A percentile compares a stretch with the other conserved stretches of the same genome.
Conservation (phyloP, 2,888 invertebrate genomes). For the Julus scandinavius region DNA sequence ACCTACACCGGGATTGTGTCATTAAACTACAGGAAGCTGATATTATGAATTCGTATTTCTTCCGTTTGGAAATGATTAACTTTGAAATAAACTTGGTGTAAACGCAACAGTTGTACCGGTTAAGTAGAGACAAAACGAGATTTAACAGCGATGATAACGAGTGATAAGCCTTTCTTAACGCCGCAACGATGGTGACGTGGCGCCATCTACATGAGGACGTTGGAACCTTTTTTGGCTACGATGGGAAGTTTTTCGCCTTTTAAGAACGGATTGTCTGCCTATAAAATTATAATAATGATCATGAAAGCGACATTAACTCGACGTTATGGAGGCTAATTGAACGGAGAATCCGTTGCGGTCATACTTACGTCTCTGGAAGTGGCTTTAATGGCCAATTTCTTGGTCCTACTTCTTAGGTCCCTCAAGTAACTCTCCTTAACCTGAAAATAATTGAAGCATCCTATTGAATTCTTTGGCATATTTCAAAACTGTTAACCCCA, state of each 20-base stretch:
- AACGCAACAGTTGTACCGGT: not conserved
- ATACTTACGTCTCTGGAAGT: not conserved
- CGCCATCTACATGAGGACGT: slow-evolving; percentile 67
- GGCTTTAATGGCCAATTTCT: slow-evolving; percentile 52
- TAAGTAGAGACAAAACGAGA: not conserved
- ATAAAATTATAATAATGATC: slow-evolving; percentile 64
- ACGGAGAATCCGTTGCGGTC: not conserved
- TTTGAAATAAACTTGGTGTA: not conserved
- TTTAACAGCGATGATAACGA: not conserved
- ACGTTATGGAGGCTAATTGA: not conserved
- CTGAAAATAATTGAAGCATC: slow-evolving; percentile 61
- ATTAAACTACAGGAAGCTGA: no score
- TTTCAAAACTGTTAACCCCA: not conserved
- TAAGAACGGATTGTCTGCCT: slow-evolving; percentile 84
- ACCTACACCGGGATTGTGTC: no score
- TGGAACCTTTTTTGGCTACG: slow-evolving; percentile 91
- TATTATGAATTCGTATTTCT: no score
- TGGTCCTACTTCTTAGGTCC: slow-evolving; percentile 57
- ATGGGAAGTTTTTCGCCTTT: slow-evolving; percentile 87
- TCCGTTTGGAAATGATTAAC: no score
- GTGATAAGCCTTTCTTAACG: not conserved
- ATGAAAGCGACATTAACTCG: not conserved
- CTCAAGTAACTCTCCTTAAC: slow-evolving; percentile 63
- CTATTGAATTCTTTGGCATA: not conserved
- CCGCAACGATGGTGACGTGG: not conserved